Percentiles rank a stretch among this genome's conserved stretches.
These are phyloP conservation scores for Dendrophyllia cribrosa DNA, from an alignment of 64 coral and sea anemone genomes.

Conservation along the genomic window DNA sequence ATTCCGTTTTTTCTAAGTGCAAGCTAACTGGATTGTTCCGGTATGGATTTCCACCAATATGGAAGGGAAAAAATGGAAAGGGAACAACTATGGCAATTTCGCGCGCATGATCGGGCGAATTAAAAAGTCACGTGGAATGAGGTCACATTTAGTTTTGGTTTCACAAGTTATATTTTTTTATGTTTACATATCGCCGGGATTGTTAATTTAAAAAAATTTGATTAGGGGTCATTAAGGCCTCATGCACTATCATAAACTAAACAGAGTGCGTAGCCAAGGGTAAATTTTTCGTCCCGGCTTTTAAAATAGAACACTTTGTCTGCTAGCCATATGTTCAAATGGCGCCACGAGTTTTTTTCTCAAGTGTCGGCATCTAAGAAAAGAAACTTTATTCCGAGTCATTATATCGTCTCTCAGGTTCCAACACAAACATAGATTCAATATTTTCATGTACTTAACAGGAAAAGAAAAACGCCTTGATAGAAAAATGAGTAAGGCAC, in stretches of 20 bases:
- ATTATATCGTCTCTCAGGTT: constrained; percentile 10
- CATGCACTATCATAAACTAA: neutral
- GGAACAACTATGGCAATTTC: too few relatives aligned
- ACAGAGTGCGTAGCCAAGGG: neutral
- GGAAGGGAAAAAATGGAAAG: too few relatives aligned
- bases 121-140: too few relatives aligned
- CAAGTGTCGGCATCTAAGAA: neutral
- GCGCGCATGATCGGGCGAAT: too few relatives aligned
- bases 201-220: neutral
- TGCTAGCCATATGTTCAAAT: constrained; percentile 16
- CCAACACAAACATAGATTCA: constrained; percentile 22
- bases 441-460: neutral
- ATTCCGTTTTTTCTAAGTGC: too few relatives aligned
- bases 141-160: neutral
- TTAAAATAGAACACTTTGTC: neutral
- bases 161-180: neutral
- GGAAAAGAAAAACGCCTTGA: neutral
- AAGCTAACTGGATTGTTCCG: too few relatives aligned
- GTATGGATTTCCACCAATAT: too few relatives aligned
- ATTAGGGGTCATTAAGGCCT: neutral
- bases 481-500: neutral
- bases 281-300: neutral
- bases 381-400: neutral
- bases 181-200: neutral
- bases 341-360: neutral